A percentile compares a stretch with the other conserved stretches of the same genome.
Conservation (phyloP, 2,113 vertebrate species). For the Probosciger aterrimus region DNA sequence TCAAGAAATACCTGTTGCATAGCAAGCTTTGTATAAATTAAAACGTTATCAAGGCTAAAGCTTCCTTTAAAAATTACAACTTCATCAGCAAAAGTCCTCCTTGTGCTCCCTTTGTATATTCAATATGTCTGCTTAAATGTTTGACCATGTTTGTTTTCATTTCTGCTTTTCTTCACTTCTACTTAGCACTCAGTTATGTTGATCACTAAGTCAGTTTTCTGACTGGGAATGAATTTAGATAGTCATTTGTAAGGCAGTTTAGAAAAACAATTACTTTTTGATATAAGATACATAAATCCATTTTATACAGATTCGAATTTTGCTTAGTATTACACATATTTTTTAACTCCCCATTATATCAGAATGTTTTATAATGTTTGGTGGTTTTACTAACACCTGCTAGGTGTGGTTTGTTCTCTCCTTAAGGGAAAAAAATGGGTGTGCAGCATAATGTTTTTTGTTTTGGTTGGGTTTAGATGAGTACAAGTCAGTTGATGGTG, state of each 20-base stretch:
- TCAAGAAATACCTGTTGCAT: neutral
- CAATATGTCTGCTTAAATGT: neutral
- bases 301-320: neutral
- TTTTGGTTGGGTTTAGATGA: neutral
- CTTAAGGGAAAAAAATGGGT: neutral
- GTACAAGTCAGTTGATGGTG: neutral
- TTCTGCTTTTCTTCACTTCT: neutral
- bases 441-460: neutral
- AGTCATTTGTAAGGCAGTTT: neutral
- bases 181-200: neutral
- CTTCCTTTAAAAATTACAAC: neutral
- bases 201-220: neutral
- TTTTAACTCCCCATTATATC: neutral
- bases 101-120: neutral
- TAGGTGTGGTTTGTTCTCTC: neutral
- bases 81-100: neutral
- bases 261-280: neutral
- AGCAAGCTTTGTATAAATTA: neutral
- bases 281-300: neutral
- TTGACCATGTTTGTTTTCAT: neutral
- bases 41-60: neutral
- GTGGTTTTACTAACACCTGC: neutral
- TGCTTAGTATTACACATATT: neutral
- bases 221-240: neutral
- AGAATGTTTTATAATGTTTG: neutral